phyloP scores from a whole-genome alignment of 2,113 vertebrate species.

The Microcebus jonahi region DNA sequence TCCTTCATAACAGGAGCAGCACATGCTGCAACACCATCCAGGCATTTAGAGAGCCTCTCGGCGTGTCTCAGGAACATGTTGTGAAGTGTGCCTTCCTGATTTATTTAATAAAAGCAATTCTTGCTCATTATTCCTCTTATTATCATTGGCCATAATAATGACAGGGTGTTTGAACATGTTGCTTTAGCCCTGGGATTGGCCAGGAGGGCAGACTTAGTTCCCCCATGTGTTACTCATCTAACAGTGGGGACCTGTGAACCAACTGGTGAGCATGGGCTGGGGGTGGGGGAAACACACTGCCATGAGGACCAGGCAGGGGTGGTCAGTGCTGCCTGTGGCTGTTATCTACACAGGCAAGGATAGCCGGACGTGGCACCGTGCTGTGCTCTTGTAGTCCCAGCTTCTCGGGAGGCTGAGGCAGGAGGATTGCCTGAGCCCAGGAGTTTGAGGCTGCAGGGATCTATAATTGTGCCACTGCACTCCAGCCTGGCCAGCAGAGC shows the following conservation, averaged over 20 bases:
- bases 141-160: slow-evolving; percentile 64
- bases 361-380: too few species aligned
- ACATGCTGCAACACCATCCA: slow-evolving; percentile 26
- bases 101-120: slow-evolving; percentile 77
- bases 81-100: slow-evolving; percentile 60
- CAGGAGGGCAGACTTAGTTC: neutral
- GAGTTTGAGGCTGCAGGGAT: too few species aligned
- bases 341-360: neutral
- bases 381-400: too few species aligned
- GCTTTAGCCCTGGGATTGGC: slow-evolving; percentile 8
- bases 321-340: neutral
- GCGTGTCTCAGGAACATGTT: slow-evolving; percentile 36
- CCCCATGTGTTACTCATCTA: slow-evolving; percentile 57
- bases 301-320: neutral
- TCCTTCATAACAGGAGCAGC: neutral
- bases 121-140: slow-evolving; percentile 73
- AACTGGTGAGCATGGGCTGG: neutral
- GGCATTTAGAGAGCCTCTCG: neutral
- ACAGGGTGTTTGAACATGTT: slow-evolving; percentile 76
- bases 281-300: neutral
- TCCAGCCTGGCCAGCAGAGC: too few species aligned
- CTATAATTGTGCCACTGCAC: too few species aligned
- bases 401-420: too few species aligned
- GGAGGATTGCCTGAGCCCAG: too few species aligned
- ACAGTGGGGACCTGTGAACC: neutral